A percentile compares a stretch with the other conserved stretches of the same genome.
These are phyloP conservation scores for Pao palembangensis DNA, from an alignment of 2,113 vertebrate species.

Conservation along the genomic window DNA sequence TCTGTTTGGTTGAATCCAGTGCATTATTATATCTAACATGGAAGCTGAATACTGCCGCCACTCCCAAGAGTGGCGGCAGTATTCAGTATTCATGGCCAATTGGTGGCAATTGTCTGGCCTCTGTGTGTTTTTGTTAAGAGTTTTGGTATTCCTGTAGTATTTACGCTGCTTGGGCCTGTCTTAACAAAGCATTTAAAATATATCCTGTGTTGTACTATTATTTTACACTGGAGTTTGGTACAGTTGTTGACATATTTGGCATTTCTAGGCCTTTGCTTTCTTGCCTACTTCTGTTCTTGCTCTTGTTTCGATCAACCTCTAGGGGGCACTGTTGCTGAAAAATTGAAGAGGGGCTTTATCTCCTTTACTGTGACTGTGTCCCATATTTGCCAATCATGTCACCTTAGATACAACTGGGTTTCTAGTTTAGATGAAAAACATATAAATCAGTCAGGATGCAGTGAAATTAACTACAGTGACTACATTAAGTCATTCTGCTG, in stretches of 20 bases:
- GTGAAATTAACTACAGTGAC: too few relatives aligned
- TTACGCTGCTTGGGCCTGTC: neutral
- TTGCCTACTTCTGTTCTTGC: conserved; percentile 5
- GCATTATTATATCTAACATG: conserved; percentile 51
- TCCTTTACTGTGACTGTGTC: conserved; percentile 26
- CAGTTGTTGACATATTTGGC: conserved; percentile 2
- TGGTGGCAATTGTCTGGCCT: conserved; percentile 25
- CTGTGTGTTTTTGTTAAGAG: conserved; percentile 13
- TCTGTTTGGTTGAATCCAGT: neutral
- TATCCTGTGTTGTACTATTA: too few relatives aligned
- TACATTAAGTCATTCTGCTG: too few relatives aligned
- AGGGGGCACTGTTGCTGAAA: conserved; percentile 67
- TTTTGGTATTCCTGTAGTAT: neutral
- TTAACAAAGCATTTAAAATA: too few relatives aligned
- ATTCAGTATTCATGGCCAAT: too few relatives aligned
- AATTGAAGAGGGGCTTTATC: conserved; percentile 35
- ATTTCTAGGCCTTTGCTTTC: neutral
- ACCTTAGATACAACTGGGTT: conserved; percentile 15
- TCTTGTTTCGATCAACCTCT: conserved; percentile 46
- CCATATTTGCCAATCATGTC: conserved; percentile 19
- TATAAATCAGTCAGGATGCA: neutral
- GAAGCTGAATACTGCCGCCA: conserved; percentile 59
- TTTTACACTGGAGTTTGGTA: too few relatives aligned
- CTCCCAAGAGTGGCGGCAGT: conserved; percentile 35
- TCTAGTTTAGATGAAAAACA: neutral